Evolutionary conservation across 1,140 invertebrate genomes (phyloP), one percentile per base, ranked within the genome.

Genomic region (Hirudo medicinalis): DNA sequence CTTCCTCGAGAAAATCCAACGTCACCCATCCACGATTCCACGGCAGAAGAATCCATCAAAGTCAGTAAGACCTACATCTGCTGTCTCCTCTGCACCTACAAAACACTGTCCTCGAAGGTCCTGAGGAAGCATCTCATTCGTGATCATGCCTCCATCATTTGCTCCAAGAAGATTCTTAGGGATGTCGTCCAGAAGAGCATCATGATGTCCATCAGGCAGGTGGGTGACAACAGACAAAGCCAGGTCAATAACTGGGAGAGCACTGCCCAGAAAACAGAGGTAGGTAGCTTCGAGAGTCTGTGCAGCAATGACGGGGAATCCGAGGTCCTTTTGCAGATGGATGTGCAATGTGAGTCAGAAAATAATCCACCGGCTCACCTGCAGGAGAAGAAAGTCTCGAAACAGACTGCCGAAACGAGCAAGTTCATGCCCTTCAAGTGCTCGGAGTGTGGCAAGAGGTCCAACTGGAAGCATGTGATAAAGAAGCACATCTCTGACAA

Each of bases 401-500:
- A 78, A 13, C 80, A 78, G 0, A 80, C 81, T 69, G 73, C 76
- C 49, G 80, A 82, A 70, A 67, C 43, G 43, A 49, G 15, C 43
- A 49, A 49, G 43, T 49, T 49, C 43, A 49, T 49, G 43, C 75
- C 75, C 53, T 82, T 79, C 73, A 92, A 90, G 89, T 95, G 92
- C 84, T 94, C 91, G 4, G 84, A 91, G 2, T 96, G 93, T 83
- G 87, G 88, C 40, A 92, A 93, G 79, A 87, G 90, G 75, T 80
- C 78, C 4, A 75, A 76, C 40, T 76, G 73, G 71, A 86, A 91
- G 74, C 94, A 91, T 91, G 91, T 94, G 82, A 92, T 97, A 72
- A 93, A 91, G 57, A 95, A 95, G 83, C 93, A 96, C 80, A 94
- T 95, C 72, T 74, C 74, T 6, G 88, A 88, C 20, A 84, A 89